Percentiles rank a stretch among this genome's conserved stretches.
These are phyloP conservation scores for Caenorhabditis japonica DNA, from an alignment of 2,888 invertebrate genomes.

Conservation along the genomic window DNA sequence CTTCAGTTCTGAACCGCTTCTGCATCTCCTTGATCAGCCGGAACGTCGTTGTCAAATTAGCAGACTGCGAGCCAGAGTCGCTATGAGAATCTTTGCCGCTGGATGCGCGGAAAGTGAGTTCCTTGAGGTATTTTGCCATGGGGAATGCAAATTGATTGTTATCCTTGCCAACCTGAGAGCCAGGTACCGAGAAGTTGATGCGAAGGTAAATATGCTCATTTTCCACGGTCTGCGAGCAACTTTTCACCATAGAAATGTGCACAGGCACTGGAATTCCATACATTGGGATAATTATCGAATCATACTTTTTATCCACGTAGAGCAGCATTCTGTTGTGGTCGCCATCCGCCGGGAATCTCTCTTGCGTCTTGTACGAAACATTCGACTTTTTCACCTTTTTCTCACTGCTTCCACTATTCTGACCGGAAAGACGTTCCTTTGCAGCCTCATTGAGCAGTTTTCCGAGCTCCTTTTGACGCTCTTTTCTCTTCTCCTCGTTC, in stretches of 20 bases:
- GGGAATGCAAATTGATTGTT: constrained; percentile 92
- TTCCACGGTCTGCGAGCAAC: constrained; percentile 97
- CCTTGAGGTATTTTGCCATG: constrained; percentile 96
- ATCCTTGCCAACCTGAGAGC: constrained; percentile 90
- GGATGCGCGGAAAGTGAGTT: constrained; percentile 82
- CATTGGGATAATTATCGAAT: constrained; percentile 93
- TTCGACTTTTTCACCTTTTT: constrained; percentile 84
- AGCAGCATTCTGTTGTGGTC: constrained; percentile 94
- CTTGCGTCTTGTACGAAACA: constrained; percentile 91
- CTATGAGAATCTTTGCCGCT: constrained; percentile 80
- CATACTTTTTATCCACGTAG: constrained; percentile 97
- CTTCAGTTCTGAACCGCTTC: constrained; percentile 92
- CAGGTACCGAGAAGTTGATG: constrained; percentile 98
- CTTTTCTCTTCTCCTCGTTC: constrained; percentile 95
- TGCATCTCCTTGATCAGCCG: constrained; percentile 98
- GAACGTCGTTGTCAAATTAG: constrained; percentile 95
- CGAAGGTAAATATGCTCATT: constrained; percentile 97
- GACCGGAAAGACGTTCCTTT: constrained; percentile 89
- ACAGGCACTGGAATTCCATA: constrained; percentile 96
- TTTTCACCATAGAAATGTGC: constrained; percentile 97
- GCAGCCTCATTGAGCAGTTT: constrained; percentile 92
- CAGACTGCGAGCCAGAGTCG: constrained; percentile 91
- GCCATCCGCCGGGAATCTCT: constrained; percentile 93
- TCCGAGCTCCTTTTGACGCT: constrained; percentile 95
- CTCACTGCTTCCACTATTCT: constrained; percentile 78